These are phyloP conservation scores for Drosophila nr. medialis DNA, from an alignment of 2,888 invertebrate genomes.

Conservation along the genomic window DNA sequence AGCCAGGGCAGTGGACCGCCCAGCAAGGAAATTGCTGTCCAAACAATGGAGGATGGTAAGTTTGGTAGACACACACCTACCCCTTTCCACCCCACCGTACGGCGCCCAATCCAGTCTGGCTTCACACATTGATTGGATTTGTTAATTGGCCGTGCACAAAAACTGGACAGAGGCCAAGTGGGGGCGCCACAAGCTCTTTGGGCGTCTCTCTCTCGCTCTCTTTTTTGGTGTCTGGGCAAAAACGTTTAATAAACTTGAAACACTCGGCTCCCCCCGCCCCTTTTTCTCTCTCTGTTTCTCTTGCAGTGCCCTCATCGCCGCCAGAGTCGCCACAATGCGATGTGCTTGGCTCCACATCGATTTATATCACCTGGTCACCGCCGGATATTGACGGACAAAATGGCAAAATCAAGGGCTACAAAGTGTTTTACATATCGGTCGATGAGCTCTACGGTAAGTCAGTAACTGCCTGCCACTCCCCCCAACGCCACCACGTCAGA, in stretches of 20 bases:
- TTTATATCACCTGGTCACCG: slow-evolving; percentile 94
- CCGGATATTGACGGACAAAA: slow-evolving; percentile 93
- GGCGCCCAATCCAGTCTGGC: not conserved
- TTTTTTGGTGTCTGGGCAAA: slow-evolving; percentile 10
- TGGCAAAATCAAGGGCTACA: slow-evolving; percentile 93
- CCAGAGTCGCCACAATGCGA: slow-evolving; percentile 93
- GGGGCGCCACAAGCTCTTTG: slow-evolving; percentile 1
- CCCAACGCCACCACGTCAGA: slow-evolving; percentile 3
- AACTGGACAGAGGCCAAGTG: slow-evolving; percentile 24
- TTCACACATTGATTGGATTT: slow-evolving; percentile 74
- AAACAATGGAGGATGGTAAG: slow-evolving; percentile 93
- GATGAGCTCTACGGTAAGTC: slow-evolving; percentile 91
- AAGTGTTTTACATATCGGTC: slow-evolving; percentile 91
- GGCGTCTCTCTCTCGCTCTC: slow-evolving; percentile 1
- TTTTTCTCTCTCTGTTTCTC: not conserved
- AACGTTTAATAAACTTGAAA: slow-evolving; percentile 25
- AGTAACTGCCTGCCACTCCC: not conserved
- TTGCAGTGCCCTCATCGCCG: slow-evolving; percentile 92
- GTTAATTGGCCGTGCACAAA: slow-evolving; percentile 75
- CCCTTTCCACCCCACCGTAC: not conserved
- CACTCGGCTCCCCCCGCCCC: not conserved
- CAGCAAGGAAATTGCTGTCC: slow-evolving; percentile 91
- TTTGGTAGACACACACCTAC: slow-evolving; percentile 12
- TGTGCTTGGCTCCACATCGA: slow-evolving; percentile 92
- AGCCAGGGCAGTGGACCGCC: slow-evolving; percentile 94